Evolutionary conservation across 2,888 invertebrate genomes (phyloP), one percentile per base, ranked within the genome.

Genomic region (Drosophila acutilabella): DNA sequence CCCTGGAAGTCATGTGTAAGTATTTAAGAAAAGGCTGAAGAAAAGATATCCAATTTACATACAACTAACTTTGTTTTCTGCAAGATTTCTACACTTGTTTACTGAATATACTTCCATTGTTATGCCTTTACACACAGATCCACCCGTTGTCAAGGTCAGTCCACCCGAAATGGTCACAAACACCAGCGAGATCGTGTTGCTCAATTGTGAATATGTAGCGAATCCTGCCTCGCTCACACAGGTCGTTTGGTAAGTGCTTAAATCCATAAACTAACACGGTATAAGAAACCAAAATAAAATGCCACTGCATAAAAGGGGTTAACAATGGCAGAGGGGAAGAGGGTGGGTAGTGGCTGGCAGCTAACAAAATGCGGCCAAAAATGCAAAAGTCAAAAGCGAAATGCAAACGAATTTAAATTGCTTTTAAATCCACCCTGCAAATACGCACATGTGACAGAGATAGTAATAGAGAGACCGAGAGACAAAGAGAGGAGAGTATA

Each of bases 1-100:
- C 95, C 47, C 93, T 98, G 68, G 96, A 97, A 93, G 97, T 98
- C 68, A 94, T 96, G 93, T 98, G 98, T 98, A 95, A 96, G 97
- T 91, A 14, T 16, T 7, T 4, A 33, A 11, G 18, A 18, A 4
- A 33, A 3, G 0, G 23, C 23, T 23, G 6, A 6, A 6, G 6
- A 23, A 23, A 23, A 23, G 23, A 23, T 23, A 23, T 23, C 6
- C 23, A 23, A 5, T 1, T 6, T 23, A 6, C 6, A 23, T 23
- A 6, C 23, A 23, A 23, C 23, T 6, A 23, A 23, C 23, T 23
- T 6, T 23, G 6, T 23, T 23, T 6, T 20, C 20, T 20, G 3
- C 3, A 20, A 20, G 20, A 20, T 20, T 20, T 20, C 20, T 20
- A 4, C 20, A 23, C 5, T 1, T 23, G 6, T 6, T 23, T 23